Conservation (phyloP, 2,113 vertebrate species). For the Ptychochromis oligacanthus region DNA sequence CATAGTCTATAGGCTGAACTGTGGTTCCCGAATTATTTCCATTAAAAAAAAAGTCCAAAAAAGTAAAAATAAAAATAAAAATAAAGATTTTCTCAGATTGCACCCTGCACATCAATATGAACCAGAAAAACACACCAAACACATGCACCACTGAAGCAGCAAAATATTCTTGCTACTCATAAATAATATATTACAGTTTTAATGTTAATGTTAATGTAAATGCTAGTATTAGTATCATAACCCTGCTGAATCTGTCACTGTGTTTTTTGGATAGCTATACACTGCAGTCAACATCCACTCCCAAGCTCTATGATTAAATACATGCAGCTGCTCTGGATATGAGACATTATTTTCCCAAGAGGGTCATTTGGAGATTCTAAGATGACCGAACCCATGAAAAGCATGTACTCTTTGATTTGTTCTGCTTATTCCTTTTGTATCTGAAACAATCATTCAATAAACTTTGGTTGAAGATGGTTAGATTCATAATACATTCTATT, state of each 20-base stretch:
- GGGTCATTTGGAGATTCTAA: slow-evolving; percentile 21
- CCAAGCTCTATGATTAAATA: slow-evolving; percentile 51
- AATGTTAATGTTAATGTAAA: not conserved
- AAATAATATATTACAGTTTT: not conserved
- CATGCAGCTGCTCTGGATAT: slow-evolving; percentile 34
- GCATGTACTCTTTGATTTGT: not conserved
- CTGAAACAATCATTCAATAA: not conserved
- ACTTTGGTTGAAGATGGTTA: not conserved
- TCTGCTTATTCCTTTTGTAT: not conserved
- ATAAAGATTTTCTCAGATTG: not conserved
- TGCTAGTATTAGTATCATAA: not conserved
- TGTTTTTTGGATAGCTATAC: not conserved
- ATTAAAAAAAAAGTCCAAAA: no score
- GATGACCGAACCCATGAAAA: slow-evolving; percentile 20
- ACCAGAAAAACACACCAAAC: not conserved
- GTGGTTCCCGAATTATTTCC: not conserved
- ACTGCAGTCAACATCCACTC: slow-evolving; percentile 24
- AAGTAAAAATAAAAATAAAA: no score
- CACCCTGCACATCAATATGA: not conserved
- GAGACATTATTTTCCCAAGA: slow-evolving; percentile 43
- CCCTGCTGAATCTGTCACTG: slow-evolving; percentile 3
- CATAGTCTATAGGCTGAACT: not conserved
- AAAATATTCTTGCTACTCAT: not conserved
- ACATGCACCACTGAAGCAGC: not conserved
- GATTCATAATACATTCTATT: not conserved